phyloP scores from a whole-genome alignment of 2,797 vertebrate genomes.

The Gambusia yucatana region DNA sequence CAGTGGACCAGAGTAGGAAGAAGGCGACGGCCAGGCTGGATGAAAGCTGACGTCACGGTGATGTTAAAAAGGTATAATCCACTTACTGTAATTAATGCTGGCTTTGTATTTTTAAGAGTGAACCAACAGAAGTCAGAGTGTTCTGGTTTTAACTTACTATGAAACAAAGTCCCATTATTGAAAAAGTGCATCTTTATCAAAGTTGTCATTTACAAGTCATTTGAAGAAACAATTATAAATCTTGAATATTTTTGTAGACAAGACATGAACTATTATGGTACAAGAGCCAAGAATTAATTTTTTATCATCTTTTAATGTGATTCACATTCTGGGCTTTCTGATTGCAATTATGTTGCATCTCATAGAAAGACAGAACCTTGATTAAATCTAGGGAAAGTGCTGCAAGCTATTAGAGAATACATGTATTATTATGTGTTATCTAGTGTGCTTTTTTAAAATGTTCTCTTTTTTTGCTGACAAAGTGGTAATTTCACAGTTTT shows the following conservation, averaged over 20 bases:
- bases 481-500: background rate
- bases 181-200: background rate
- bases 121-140: background rate
- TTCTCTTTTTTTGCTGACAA: background rate
- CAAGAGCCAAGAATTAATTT: background rate
- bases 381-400: background rate
- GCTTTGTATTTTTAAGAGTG: background rate
- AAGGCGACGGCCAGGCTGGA: no score
- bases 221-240: background rate
- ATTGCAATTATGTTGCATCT: conserved; percentile 6
- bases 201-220: background rate
- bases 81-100: background rate
- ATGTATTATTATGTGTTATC: background rate
- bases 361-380: background rate
- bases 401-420: background rate
- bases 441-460: background rate
- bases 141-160: background rate
- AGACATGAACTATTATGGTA: background rate
- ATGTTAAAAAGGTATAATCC: background rate
- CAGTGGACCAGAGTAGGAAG: no score
- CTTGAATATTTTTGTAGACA: background rate
- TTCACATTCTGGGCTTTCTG: background rate
- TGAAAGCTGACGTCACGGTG: no score
- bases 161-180: background rate
- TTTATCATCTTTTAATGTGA: background rate